Evolutionary conservation across 2,113 vertebrate species (phyloP).

Genomic region (Ciconia boyciana): DNA sequence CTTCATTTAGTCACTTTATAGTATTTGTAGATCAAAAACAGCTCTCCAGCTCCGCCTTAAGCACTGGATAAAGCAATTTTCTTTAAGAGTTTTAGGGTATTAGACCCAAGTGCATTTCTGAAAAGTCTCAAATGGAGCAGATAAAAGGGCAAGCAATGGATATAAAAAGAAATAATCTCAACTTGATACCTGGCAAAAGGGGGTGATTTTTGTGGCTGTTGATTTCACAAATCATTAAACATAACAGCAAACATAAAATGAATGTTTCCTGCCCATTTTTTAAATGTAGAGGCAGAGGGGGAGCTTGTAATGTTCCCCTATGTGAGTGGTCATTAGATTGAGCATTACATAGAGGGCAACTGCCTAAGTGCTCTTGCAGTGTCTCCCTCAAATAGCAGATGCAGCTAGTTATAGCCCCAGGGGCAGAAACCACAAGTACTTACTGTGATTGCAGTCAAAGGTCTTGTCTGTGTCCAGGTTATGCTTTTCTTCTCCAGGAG

Average conservation of each 20-base stretch:
- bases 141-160: conserved; percentile 16
- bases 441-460: conserved; percentile 9
- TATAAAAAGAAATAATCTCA: conserved; percentile 29
- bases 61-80: background rate
- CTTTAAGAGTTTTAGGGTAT: conserved; percentile 29
- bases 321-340: background rate
- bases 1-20: conserved; percentile 23
- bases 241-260: conserved; percentile 55
- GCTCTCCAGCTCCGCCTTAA: background rate
- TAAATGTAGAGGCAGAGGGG: background rate
- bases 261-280: conserved; percentile 32
- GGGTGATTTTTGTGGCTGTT: conserved; percentile 15
- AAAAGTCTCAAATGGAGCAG: background rate
- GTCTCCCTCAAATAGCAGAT: background rate
- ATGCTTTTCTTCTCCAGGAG: background rate
- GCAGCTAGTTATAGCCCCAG: background rate
- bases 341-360: background rate
- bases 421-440: background rate
- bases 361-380: background rate
- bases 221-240: conserved; percentile 70
- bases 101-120: background rate
- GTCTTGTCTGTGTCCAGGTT: background rate
- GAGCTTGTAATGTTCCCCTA: background rate
- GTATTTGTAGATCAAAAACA: background rate
- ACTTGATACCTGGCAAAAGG: conserved; percentile 13